Evolutionary conservation across 1,140 invertebrate species (phyloP), one percentile per base, ranked within the genome.

Genomic region (Pseudomyrmex concolor): DNA sequence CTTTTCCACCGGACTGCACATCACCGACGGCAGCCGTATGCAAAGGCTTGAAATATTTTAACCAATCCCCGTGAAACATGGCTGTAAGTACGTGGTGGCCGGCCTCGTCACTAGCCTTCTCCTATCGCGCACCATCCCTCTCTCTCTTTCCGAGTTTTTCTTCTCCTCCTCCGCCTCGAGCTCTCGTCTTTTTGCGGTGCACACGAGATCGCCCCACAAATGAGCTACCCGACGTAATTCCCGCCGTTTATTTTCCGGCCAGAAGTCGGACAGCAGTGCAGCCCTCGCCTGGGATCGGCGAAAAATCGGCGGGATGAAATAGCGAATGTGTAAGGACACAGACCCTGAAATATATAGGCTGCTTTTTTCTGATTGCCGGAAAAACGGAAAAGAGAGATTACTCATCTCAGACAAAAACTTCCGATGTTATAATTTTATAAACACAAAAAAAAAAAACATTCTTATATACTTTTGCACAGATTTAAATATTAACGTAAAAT

Each of bases 41-140:
- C 73, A 78, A 74, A 77, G 80, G 71, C 78, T 84, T 84, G 80
- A 85, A 91, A 90, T 89, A 90, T 89, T 88, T 81, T 48, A 66
- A 83, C 71, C 64, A 72, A 84, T 82, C 64, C 85, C 73, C 54
- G 74, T 83, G 60, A 87, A 88, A 81, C 71, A 66, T 71, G 66
- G 34, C 59, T 64, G 54, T 50, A 84, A 66, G 59, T 63, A 76
- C 48, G 34, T 34, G 59, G 19, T 70, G 62, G 48, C 60, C 12
- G 59, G 57, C 22, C 17, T 45, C 66, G 73, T 50, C 84, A 80
- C 73, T 83, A 43, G 60, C 48, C 50, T 54, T 13, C 70, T 50
- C 72, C 72, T 55, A 71, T 78, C 76, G 64, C 51, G 43, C 62
- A 7, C 34, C 34, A 34, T 7, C 34, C 5, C 34, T 34, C 34